Conservation (phyloP, 1,140 invertebrate genomes). For the Frieseomelitta varia region DNA sequence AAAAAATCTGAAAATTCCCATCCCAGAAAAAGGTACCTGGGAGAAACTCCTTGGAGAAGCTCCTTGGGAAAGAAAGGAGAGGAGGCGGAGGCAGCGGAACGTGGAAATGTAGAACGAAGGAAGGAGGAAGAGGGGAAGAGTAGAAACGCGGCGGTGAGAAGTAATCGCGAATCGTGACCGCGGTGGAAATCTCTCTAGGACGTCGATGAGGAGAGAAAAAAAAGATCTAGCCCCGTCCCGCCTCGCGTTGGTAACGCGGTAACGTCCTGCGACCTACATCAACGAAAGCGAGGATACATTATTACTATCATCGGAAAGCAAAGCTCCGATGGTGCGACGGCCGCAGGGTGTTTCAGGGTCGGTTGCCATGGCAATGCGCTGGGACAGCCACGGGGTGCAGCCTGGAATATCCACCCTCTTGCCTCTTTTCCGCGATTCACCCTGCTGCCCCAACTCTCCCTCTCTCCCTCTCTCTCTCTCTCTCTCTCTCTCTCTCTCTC, state of each 20-base stretch:
- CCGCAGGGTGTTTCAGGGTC: slow-evolving; percentile 73
- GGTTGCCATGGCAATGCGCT: slow-evolving; percentile 72
- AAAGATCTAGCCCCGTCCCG: slow-evolving; percentile 9
- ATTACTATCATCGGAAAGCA: slow-evolving; percentile 76
- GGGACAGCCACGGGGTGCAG: slow-evolving; percentile 67
- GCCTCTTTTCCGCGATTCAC: slow-evolving; percentile 67
- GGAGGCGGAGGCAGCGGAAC: not conserved
- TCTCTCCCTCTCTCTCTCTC: slow-evolving; percentile 14
- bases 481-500: slow-evolving; percentile 19
- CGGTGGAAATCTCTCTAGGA: not conserved
- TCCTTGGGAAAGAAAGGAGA: not conserved
- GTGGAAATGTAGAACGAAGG: not conserved
- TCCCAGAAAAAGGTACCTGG: no score
- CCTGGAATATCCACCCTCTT: slow-evolving; percentile 71
- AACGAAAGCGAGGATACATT: slow-evolving; percentile 73
- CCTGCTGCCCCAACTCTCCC: slow-evolving; percentile 28
- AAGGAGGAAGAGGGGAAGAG: no score
- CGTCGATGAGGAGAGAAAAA: not conserved
- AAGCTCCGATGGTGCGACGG: slow-evolving; percentile 70
- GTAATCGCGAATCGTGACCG: not conserved
- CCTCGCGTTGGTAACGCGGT: slow-evolving; percentile 5
- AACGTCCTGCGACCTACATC: slow-evolving; percentile 73
- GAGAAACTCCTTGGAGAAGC: no score
- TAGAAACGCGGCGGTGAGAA: not conserved
- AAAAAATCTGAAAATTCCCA: not conserved